Conservation (phyloP, 1,140 invertebrate species). For the Chrysomallon squamiferum region DNA sequence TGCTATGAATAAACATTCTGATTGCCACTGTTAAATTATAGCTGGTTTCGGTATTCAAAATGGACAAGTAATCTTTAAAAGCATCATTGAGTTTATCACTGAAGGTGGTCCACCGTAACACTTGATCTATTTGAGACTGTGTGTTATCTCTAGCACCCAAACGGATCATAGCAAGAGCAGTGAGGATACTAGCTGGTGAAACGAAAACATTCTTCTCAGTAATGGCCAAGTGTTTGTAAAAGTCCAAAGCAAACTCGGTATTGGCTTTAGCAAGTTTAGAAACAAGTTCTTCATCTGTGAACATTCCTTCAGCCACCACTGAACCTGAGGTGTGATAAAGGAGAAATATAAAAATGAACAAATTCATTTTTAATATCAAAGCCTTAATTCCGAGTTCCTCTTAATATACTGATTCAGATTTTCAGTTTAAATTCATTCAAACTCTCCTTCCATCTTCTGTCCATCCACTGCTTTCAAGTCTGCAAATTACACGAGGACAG, state of each 20-base stretch:
- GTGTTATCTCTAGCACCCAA: constrained; percentile 74
- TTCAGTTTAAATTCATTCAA: no score
- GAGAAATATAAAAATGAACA: no score
- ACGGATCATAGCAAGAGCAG: constrained; percentile 72
- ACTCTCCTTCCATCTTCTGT: no score
- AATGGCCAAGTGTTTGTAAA: neutral
- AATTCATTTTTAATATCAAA: no score
- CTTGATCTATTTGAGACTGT: constrained; percentile 68
- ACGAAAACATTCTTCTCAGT: constrained; percentile 67
- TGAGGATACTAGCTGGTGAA: constrained; percentile 72
- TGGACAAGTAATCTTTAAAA: constrained; percentile 19
- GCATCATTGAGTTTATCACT: constrained; percentile 19
- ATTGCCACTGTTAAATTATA: constrained; percentile 11
- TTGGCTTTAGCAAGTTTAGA: constrained; percentile 5
- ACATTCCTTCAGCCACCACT: no score
- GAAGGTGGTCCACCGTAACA: constrained; percentile 11
- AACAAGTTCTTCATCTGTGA: no score
- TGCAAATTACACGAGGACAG: no score
- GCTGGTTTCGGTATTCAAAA: neutral
- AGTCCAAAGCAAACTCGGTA: constrained; percentile 12
- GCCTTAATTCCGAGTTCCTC: no score
- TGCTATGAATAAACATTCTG: constrained; percentile 6
- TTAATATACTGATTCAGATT: no score
- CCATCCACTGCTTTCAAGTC: no score
- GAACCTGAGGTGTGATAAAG: no score